Evolutionary conservation across 2,113 vertebrate genomes (phyloP), one percentile per base, ranked within the genome.

Genomic region (Malurus cyaneus): DNA sequence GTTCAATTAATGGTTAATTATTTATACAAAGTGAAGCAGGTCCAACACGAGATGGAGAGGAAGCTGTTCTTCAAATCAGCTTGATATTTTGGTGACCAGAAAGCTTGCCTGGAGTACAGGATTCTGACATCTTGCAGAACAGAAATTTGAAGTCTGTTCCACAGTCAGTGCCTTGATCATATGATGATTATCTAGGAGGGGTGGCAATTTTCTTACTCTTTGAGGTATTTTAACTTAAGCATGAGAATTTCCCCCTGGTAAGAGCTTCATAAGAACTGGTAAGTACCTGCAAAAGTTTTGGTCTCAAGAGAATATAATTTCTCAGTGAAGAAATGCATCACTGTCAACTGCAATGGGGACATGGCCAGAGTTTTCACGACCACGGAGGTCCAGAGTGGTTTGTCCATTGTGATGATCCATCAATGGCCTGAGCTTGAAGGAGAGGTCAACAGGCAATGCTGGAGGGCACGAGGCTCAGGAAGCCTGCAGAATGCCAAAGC

Each of bases 1-100:
- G 49, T 71, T 92, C 83, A 93, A 92, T 67, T 60, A 71, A 84
- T 84, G 86, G 92, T 79, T 92, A 93, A 86, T 94, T 95, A 88
- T 92, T 93, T 79, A 84, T 81, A 69, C 56, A 86, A 49, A 79
- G 47, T 60, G 69, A 86, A 89, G 86, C 41, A 57, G 28, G 44
- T 78, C 56, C 52, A 80, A 61, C 13, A 80, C 47, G 65, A 74
- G 39, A 90, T 41, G 54, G 12, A 8, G 49, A 85, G 23, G 29
- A 85, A 78, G 32, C 32, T 78, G 17, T 60, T 92, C 34, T 78
- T 73, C 41, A 46, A 56, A 78, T 64, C 32, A 88, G 12, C 28
- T 61, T 44, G 64, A 34, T 56, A 59, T 52, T 54, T 72, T 74
- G 24, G 24, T 71, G 49, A 7, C 47, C n/a, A 72, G 56, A 90